Conservation (phyloP, 2,797 vertebrate genomes). For the Thunnus albacares region DNA sequence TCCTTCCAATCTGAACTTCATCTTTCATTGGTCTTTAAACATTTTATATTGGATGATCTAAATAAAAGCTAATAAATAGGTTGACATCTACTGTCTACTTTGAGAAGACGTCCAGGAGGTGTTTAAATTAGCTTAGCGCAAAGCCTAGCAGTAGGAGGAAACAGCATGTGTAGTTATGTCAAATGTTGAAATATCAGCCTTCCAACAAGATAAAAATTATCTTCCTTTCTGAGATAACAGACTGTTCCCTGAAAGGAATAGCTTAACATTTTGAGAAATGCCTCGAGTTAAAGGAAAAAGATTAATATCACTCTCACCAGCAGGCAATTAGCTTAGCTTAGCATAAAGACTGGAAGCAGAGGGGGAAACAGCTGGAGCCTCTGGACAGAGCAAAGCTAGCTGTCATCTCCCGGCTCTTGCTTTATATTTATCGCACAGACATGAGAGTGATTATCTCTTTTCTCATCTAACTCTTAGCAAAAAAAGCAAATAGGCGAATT, state of each 20-base stretch:
- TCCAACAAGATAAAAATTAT: not conserved
- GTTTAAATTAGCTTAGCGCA: conserved; percentile 2
- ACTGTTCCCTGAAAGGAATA: not conserved
- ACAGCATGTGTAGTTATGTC: not conserved
- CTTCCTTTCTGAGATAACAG: not conserved
- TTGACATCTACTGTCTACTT: not conserved
- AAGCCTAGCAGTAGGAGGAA: not conserved
- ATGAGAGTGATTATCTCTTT: too few species aligned
- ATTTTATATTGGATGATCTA: not conserved
- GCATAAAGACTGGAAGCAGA: not conserved
- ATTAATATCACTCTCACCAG: not conserved
- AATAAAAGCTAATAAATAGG: not conserved
- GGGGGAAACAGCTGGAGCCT: not conserved
- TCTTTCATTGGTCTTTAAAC: not conserved
- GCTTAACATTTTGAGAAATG: not conserved
- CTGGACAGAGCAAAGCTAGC: too few species aligned
- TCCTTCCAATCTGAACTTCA: not conserved
- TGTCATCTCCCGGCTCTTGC: not conserved
- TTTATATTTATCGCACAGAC: not conserved
- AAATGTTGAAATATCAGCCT: not conserved
- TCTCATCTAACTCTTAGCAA: too few species aligned
- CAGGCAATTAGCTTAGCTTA: not conserved
- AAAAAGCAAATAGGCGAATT: too few species aligned
- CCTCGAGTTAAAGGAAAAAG: too few species aligned
- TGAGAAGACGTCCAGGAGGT: not conserved